These are phyloP conservation scores for Strigamia transsilvanica DNA, from an alignment of 2,888 invertebrate species.

Conservation along the genomic window DNA sequence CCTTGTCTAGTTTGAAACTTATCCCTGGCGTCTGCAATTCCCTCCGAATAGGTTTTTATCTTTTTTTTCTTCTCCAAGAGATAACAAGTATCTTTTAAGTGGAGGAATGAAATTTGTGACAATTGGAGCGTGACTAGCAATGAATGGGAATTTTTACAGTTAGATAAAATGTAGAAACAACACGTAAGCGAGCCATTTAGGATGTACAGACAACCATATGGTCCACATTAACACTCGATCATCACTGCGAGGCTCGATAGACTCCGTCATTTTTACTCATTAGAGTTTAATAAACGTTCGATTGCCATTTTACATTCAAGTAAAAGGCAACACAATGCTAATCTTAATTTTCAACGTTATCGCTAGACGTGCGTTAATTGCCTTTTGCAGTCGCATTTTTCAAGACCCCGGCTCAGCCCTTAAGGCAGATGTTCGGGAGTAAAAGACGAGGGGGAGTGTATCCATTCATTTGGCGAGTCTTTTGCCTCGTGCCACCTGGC, in stretches of 20 bases:
- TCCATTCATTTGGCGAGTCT: slow-evolving; percentile 1
- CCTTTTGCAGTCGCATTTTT: slow-evolving; percentile 12
- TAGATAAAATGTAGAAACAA: neutral
- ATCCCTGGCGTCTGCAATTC: slow-evolving; percentile 24
- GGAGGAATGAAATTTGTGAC: slow-evolving; percentile 19
- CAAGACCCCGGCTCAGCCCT: slow-evolving; percentile 1
- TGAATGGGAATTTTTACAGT: neutral
- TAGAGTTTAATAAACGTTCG: too few relatives aligned
- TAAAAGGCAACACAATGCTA: too few relatives aligned
- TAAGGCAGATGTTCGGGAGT: slow-evolving; percentile 1
- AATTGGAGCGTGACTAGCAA: slow-evolving; percentile 22
- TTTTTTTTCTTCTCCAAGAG: neutral
- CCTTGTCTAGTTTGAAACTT: neutral
- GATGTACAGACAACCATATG: neutral
- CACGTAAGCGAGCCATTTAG: neutral
- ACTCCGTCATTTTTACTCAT: too few relatives aligned
- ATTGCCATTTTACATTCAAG: too few relatives aligned
- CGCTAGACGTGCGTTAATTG: neutral
- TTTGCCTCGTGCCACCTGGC: slow-evolving; percentile 48
- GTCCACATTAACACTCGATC: too few relatives aligned
- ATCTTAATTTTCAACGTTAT: neutral
- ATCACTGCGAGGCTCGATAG: too few relatives aligned
- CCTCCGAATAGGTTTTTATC: neutral
- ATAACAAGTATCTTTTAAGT: slow-evolving; percentile 2
- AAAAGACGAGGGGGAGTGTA: neutral